phyloP scores from a whole-genome alignment of 2,888 invertebrate species.

The Caenorhabditis wallacei region DNA sequence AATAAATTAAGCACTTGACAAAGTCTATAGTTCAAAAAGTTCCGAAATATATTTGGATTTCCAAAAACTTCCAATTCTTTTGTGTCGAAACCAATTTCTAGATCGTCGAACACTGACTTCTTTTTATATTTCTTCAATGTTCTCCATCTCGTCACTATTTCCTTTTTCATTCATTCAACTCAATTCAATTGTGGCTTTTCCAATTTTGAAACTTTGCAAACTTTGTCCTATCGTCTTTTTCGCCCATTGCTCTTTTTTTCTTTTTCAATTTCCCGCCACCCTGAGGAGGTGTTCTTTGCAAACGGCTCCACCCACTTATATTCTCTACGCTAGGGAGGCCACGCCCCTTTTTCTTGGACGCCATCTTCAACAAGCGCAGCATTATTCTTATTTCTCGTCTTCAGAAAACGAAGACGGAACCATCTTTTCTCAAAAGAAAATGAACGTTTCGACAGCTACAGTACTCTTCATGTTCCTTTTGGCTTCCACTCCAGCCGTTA shows the following conservation, averaged over 20 bases:
- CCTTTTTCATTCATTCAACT: conserved; percentile 20
- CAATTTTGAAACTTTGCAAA: conserved; percentile 27
- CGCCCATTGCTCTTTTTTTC: background rate
- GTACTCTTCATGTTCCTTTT: conserved; percentile 34
- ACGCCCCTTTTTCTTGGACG: conserved; percentile 44
- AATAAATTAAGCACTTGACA: too few relatives aligned
- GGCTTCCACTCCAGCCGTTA: conserved; percentile 13
- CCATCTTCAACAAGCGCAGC: conserved; percentile 11
- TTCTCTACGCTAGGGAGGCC: conserved; percentile 3
- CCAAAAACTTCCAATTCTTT: background rate
- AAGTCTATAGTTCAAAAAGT: background rate
- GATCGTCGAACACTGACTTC: conserved; percentile 15
- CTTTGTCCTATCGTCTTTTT: conserved; percentile 7
- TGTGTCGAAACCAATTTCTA: conserved; percentile 18
- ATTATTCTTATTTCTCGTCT: conserved; percentile 37
- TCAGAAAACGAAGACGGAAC: conserved; percentile 49
- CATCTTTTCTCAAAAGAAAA: conserved; percentile 16
- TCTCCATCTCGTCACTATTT: conserved; percentile 26
- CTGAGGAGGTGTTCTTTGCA: conserved; percentile 50
- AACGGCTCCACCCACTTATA: conserved; percentile 36
- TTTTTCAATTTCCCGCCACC: conserved; percentile 6
- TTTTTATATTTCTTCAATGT: background rate
- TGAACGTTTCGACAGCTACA: conserved; percentile 19
- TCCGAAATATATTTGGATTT: background rate
- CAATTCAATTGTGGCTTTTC: conserved; percentile 25